Conservation (phyloP, 2,797 vertebrate genomes). For the Serranus cabrilla region DNA sequence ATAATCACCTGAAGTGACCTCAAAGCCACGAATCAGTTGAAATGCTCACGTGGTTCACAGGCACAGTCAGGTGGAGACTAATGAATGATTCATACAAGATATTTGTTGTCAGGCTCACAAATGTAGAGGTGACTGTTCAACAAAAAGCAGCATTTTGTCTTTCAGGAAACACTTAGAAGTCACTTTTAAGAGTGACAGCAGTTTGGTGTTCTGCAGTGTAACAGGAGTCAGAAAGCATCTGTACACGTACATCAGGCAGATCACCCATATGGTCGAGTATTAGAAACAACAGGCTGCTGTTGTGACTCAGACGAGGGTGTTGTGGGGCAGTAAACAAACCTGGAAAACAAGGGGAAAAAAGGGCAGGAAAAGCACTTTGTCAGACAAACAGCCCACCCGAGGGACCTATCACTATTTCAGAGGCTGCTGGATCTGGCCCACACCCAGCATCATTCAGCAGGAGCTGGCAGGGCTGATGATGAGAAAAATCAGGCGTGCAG, state of each 20-base stretch:
- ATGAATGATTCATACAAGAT: not conserved
- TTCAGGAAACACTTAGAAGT: not conserved
- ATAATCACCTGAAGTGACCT: slow-evolving; percentile 11
- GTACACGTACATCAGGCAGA: not conserved
- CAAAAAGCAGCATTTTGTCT: not conserved
- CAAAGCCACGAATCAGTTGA: not conserved
- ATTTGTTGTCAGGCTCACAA: not conserved
- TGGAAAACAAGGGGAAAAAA: slow-evolving; percentile 27
- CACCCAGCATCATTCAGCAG: slow-evolving; percentile 56
- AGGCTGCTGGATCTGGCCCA: slow-evolving; percentile 39
- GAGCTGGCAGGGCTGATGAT: slow-evolving; percentile 37
- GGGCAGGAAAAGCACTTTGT: slow-evolving; percentile 70
- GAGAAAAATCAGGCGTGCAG: slow-evolving; percentile 13
- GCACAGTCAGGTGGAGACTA: not conserved
- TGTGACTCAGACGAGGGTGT: slow-evolving; percentile 33
- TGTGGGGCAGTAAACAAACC: slow-evolving; percentile 60
- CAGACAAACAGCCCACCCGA: slow-evolving; percentile 64
- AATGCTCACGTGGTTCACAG: not conserved
- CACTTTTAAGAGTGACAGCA: slow-evolving; percentile 18
- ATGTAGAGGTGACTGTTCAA: not conserved
- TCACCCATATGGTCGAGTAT: slow-evolving; percentile 31
- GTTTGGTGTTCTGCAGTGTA: slow-evolving; percentile 3
- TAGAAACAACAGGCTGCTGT: slow-evolving; percentile 36
- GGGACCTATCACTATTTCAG: slow-evolving; percentile 49
- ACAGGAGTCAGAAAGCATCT: slow-evolving; percentile 25